These are phyloP conservation scores for Bujurquina vittata DNA, from an alignment of 2,113 vertebrate genomes.

Conservation along the genomic window DNA sequence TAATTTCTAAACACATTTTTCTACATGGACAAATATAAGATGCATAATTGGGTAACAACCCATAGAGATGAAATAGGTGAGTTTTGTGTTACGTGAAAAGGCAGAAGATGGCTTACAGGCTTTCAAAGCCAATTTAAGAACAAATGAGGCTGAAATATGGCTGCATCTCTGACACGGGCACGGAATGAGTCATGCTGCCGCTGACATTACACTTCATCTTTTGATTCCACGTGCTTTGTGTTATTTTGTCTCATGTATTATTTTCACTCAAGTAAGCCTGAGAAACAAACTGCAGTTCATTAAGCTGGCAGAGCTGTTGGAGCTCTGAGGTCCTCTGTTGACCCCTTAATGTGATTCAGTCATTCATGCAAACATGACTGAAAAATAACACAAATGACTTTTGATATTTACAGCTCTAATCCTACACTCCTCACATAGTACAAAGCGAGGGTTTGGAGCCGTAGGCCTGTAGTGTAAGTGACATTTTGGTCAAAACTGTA, in stretches of 20 bases:
- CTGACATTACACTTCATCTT: not conserved
- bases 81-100: not conserved
- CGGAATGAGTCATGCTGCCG: not conserved
- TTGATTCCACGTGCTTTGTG: conserved; percentile 9
- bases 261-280: not conserved
- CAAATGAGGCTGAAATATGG: not conserved
- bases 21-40: not conserved
- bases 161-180: not conserved
- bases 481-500: no score
- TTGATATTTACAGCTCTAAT: not conserved
- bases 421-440: no score
- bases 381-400: not conserved
- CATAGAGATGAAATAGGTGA: not conserved
- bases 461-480: no score
- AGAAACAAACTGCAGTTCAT: not conserved
- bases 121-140: conserved; percentile 23
- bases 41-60: not conserved
- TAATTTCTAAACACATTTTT: conserved; percentile 13
- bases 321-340: not conserved
- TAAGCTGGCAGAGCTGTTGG: not conserved
- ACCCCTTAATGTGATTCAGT: not conserved
- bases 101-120: not conserved
- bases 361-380: no score
- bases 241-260: conserved; percentile 4
- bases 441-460: no score